Base-by-base conservation (phyloP, 1,140 invertebrate species). In the Lepidotrigona ventralis region DNA sequence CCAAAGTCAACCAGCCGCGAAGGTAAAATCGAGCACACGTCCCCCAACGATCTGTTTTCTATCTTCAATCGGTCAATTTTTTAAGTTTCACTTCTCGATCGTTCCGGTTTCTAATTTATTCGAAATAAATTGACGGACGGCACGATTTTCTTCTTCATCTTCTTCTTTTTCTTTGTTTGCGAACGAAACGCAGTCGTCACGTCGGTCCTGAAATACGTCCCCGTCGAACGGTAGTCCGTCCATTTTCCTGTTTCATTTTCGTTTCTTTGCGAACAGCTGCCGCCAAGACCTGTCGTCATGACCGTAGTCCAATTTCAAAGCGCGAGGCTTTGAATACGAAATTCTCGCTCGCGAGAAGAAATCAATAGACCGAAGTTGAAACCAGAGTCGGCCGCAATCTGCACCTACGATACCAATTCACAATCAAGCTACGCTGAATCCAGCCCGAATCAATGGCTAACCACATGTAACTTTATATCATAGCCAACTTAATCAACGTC, bases 401-500 rank as follows among this genome's bases (percentile, higher is more conserved):
- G 77, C 82, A 79, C 82, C 82, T 79, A 83, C 69, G 76, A 79
- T 73, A 79, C 82, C 82, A 46, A 79, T 83, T 73, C 77, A 79
- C 76, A 79, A 83, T 83, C 82, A 72, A 72, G 51, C 68, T 26
- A 73, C 69, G 58, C 26, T 46, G 58, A 33, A 79, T 26, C 23
- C 17, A 8, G n/a, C 58, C 15, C 9, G 11, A 26, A 39, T 51
- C 81, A 19, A 72, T 21, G 69, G 51, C n/a, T 72, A 79, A 79
- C 82, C 82, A 21, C 82, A 79, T 58, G 77, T 72, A 83, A 83
- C 81, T 83, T 83, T 83, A 79, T 73, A 79, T 83, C 76, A 79
- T 79, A 83, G 76, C 68, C 76, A 73, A 79, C 82, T 83, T 83
- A 83, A 83, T 83, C 82, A 83, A 83, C 77, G 82, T 83, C 77